Conservation (phyloP, 1,140 invertebrate genomes). For the Drosophila melanogaster region Release_6_plus_ISO1_MT NT_033777.3:13552501-13553000, state of each 20-base stretch:
- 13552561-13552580: conserved; percentile 47
- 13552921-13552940: conserved; percentile 45
- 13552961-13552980: conserved; percentile 32
- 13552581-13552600: conserved; percentile 47
- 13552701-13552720: conserved; percentile 25
- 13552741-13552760: conserved; percentile 18
- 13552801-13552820: conserved; percentile 83
- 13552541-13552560: conserved; percentile 68
- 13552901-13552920: conserved; percentile 21
- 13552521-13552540: conserved; percentile 80
- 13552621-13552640: conserved; percentile 83
- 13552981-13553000: conserved; percentile 44
- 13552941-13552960: conserved; percentile 65
- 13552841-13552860: conserved; percentile 79
- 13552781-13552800: conserved; percentile 81
- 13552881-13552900: conserved; percentile 62
- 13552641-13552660: conserved; percentile 81
- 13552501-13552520: conserved; percentile 83
- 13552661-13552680: conserved; percentile 77
- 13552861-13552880: conserved; percentile 73
- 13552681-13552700: conserved; percentile 34
- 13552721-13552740: conserved; percentile 19
- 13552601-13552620: conserved; percentile 16
- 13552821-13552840: conserved; percentile 83
- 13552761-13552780: conserved; percentile 63